Evolutionary conservation across 2,113 vertebrate species (phyloP).

Genomic region (Cavia porcellus): DNA sequence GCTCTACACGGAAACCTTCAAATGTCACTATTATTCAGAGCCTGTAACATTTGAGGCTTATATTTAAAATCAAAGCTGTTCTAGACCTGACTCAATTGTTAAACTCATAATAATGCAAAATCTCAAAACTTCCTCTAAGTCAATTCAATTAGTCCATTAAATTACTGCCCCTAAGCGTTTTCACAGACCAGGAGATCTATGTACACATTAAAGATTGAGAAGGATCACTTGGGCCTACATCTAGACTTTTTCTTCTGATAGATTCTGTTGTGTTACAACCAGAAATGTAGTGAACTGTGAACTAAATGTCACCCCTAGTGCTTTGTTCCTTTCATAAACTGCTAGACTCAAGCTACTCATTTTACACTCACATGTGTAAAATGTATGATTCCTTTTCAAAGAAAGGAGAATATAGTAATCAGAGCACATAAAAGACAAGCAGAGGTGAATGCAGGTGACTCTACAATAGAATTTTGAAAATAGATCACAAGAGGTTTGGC

Average conservation of each 20-base stretch:
- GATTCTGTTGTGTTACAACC: not conserved
- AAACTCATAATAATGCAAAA: not conserved
- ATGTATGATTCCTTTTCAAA: not conserved
- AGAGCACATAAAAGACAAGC: slow-evolving; percentile 20
- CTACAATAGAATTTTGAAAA: not conserved
- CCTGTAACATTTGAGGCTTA: not conserved
- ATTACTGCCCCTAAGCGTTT: not conserved
- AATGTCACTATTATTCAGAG: not conserved
- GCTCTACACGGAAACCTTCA: not conserved
- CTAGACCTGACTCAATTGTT: not conserved
- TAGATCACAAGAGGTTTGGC: not conserved
- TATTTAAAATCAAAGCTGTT: not conserved
- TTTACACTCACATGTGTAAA: not conserved
- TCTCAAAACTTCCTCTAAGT: not conserved
- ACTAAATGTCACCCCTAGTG: not conserved
- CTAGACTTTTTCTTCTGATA: not conserved
- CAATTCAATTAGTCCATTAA: not conserved
- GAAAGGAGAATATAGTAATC: not conserved
- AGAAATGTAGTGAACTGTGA: not conserved
- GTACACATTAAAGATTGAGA: not conserved
- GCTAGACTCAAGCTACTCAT: not conserved
- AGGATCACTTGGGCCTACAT: not conserved
- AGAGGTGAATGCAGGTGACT: not conserved
- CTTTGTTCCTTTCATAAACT: not conserved
- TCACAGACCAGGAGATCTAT: not conserved